Base-by-base conservation (phyloP, 2,797 vertebrate species). In the Notamacropus eugenii region DNA sequence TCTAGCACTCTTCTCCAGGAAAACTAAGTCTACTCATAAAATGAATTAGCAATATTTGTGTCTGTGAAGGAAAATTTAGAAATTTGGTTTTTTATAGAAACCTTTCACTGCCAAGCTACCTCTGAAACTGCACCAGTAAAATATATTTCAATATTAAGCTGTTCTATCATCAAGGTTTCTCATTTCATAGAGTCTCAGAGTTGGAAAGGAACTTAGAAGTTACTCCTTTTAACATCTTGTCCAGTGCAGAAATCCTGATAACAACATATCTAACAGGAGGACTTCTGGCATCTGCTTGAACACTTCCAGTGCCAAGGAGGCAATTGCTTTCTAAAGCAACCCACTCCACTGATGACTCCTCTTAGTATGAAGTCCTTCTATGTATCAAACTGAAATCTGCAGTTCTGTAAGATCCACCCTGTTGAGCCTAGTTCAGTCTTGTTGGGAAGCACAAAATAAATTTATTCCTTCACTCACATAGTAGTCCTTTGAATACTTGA, bases 111-210 rank as follows among this genome's bases (percentile, higher is more conserved):
- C 92, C 62, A 59, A 1, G 28, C 52, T 95, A 90, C 96, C 92
- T 6, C 93, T 92, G n/a, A 93, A 95, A 46, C 0, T 34, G 31
- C 93, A 29, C 16, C 90, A 31, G 94, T 96, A 93, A 16, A 29
- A 95, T 90, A 93, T 46, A 46, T 46, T 46, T 82, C 13, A 46
- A 90, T 91, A 54, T 22, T 87, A 74, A 91, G 93, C 82, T 52
- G 6, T 6, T 92, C 62, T 57, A 67, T 0, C 56, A 59, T 34
- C 90, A 87, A 62, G 34, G 3, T 52, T 95, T 96, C 31, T 97
- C 40, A 28, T 4, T 82, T 97, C 94, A 92, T 82, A 27, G 24
- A 91, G 92, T 93, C 74, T 94, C 91, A 96, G 90, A 93, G 92
- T 91, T 95, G 87, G 19, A 95, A 74, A 55, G 92, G 3, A 91